Base-by-base conservation (phyloP, 2,797 vertebrate species). In the Botia kubotai region DNA sequence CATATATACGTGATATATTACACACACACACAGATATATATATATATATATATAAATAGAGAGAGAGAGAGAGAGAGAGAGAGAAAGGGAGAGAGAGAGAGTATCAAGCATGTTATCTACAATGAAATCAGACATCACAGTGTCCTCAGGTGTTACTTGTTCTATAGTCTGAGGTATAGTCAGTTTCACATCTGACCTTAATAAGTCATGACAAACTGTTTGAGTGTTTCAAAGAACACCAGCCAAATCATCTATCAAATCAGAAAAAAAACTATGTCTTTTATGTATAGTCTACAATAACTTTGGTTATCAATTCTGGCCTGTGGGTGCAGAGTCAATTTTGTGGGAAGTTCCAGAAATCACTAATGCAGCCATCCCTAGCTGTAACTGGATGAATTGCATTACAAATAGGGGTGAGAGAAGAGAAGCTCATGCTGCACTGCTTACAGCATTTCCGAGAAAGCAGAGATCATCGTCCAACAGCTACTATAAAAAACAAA, bases 401-500 rank as follows among this genome's bases (percentile, higher is more conserved):
- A n/a, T 63, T 26, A 26, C 23, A 26, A 26, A 26, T 26, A 26
- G 2, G 23, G 23, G 2, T 26, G 23, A 26, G 2, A 50, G 39
- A n/a, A 53, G 46, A 65, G 6, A 52, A 52, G 7, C 48, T 76
- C 62, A 76, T 53, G 29, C 50, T 21, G 4, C 21, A 26, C 13
- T 55, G 53, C 13, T 76, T 43, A 55, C 62, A 1, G 5, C 74
- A 67, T 23, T 76, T 76, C 48, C 14, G 60, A 29, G 46, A 76
- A 66, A 66, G 11, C 5, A 11, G 13, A 17, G 65, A 53, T 46
- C 65, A 29, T 29, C 16, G 26, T 77, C 36, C 52, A 77, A 57
- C 33, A 67, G 17, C 2, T 26, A 21, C 36, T 2, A 67, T 17
- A 39, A 2, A 65, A 66, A 43, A 23, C 17, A 6, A n/a, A 14